Evolutionary conservation across 2,113 vertebrate genomes (phyloP).

Genomic region (Entomyzon cyanotis): DNA sequence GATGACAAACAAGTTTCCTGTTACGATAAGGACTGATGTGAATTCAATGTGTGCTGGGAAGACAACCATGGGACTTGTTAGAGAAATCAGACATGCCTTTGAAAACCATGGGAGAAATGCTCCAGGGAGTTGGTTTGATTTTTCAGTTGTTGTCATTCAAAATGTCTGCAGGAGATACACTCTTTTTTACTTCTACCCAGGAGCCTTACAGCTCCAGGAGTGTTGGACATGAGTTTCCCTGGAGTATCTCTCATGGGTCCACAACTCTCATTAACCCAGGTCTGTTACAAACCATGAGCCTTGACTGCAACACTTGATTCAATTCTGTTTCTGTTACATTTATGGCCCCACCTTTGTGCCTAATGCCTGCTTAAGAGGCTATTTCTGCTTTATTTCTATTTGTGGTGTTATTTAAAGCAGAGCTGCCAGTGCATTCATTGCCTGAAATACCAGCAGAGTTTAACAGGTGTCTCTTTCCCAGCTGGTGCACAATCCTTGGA

Average conservation of each 20-base stretch:
- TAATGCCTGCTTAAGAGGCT: not conserved
- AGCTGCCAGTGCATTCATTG: not conserved
- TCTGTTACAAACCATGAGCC: not conserved
- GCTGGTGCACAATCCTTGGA: not conserved
- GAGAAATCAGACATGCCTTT: slow-evolving; percentile 60
- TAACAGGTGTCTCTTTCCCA: not conserved
- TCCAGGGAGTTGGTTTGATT: slow-evolving; percentile 40
- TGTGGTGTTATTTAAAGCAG: not conserved
- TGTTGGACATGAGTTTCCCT: not conserved
- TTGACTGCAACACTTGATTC: not conserved
- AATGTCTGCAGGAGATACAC: not conserved
- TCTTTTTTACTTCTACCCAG: not conserved
- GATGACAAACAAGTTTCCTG: slow-evolving; percentile 58
- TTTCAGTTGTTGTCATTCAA: slow-evolving; percentile 58
- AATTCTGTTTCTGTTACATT: not conserved
- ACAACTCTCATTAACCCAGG: accelerated
- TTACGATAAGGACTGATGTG: not conserved
- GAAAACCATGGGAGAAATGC: slow-evolving; percentile 64
- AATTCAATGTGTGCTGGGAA: slow-evolving; percentile 6
- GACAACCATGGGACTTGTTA: not conserved
- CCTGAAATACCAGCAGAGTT: not conserved
- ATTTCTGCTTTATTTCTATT: not conserved
- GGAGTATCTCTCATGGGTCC: accelerated
- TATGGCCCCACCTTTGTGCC: not conserved
- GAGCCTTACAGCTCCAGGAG: not conserved